Conservation (phyloP, 2,888 invertebrate species). For the Caenorhabditis panamensis region DNA sequence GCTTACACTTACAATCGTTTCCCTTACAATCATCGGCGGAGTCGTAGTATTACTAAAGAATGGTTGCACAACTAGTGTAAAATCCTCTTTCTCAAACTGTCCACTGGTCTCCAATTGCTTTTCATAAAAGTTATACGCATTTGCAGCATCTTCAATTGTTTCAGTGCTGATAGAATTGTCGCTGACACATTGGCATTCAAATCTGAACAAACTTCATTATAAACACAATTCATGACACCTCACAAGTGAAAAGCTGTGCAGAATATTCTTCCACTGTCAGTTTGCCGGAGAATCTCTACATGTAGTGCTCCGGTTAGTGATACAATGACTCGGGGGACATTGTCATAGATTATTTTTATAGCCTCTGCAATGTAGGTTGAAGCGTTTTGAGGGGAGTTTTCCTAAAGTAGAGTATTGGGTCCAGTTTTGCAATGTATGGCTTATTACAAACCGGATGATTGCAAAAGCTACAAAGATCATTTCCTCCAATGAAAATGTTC, state of each 20-base stretch:
- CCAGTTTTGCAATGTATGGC: neutral
- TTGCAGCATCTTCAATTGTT: constrained; percentile 49
- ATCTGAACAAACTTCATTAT: constrained; percentile 62
- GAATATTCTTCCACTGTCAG: constrained; percentile 68
- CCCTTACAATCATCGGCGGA: constrained; percentile 64
- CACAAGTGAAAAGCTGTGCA: constrained; percentile 69
- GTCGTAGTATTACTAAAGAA: constrained; percentile 69
- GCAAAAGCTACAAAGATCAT: constrained; percentile 75
- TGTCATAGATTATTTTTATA: constrained; percentile 68
- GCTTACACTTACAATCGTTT: neutral
- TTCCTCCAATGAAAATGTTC: constrained; percentile 77
- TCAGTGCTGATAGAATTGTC: constrained; percentile 66
- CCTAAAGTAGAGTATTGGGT: constrained; percentile 30
- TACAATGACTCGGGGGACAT: constrained; percentile 71
- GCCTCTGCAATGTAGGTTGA: constrained; percentile 66
- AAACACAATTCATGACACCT: too few relatives aligned
- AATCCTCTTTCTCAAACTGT: constrained; percentile 72
- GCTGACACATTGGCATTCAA: constrained; percentile 71
- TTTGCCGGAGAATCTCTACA: constrained; percentile 68
- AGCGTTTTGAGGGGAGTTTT: constrained; percentile 63
- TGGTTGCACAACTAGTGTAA: constrained; percentile 74
- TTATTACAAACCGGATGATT: constrained; percentile 53
- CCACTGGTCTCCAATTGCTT: constrained; percentile 63
- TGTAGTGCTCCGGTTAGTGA: constrained; percentile 70
- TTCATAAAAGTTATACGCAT: constrained; percentile 63